A percentile compares a stretch with the other conserved stretches of the same genome.
Conservation (phyloP, 2,113 vertebrate species). For the Tursiops truncatus region DNA sequence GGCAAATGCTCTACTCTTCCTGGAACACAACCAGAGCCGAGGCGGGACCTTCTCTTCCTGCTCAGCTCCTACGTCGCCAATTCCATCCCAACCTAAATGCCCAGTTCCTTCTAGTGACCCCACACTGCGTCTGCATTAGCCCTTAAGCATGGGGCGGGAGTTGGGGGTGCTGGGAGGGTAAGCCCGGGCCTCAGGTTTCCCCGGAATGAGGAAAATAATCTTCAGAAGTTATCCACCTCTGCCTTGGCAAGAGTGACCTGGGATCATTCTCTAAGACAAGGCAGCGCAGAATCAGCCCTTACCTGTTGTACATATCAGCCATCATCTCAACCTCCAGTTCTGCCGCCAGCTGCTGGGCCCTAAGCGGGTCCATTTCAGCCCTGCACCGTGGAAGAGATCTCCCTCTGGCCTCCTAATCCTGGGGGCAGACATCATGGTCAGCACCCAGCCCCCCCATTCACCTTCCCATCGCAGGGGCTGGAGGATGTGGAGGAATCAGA, state of each 20-base stretch:
- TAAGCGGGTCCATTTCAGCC: slow-evolving; percentile 92
- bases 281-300: neutral
- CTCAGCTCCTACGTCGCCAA: accelerated
- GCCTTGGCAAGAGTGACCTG: neutral
- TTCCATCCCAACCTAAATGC: neutral
- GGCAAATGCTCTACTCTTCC: neutral
- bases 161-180: neutral
- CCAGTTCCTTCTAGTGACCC: neutral
- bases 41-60: neutral
- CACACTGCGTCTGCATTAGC: neutral
- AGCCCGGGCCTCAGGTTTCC: neutral
- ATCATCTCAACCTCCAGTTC: slow-evolving; percentile 99
- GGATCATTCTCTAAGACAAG: neutral
- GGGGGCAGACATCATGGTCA: neutral
- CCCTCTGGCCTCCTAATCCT: neutral
- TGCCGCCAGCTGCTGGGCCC: slow-evolving; percentile 96
- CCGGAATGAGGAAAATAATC: neutral
- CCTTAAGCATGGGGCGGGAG: neutral
- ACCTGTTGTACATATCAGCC: slow-evolving; percentile 99
- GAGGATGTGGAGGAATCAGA: neutral
- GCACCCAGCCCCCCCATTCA: neutral
- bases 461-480: neutral
- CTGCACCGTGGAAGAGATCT: neutral
- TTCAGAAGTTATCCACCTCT: neutral
- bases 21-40: neutral